These are phyloP conservation scores for Buphagus erythrorhynchus DNA, from an alignment of 2,797 vertebrate genomes.

Conservation along the genomic window DNA sequence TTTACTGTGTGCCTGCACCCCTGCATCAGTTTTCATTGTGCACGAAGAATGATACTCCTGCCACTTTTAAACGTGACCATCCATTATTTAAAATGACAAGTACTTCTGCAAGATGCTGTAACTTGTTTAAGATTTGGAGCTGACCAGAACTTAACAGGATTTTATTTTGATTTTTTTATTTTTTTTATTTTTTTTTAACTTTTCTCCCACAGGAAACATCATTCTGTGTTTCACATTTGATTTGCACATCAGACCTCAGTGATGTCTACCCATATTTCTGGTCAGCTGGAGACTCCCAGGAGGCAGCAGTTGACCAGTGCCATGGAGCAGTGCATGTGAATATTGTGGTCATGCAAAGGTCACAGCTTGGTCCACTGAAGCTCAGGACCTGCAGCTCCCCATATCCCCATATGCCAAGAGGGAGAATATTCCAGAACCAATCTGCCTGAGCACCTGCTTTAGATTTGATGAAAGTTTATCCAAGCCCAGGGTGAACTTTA, in stretches of 20 bases:
- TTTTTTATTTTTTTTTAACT: rapidly evolving
- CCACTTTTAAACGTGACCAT: not conserved
- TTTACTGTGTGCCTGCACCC: not conserved
- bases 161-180: not conserved
- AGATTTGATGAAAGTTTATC: not conserved
- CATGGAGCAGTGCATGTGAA: not conserved
- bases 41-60: not conserved
- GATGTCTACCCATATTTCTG: not conserved
- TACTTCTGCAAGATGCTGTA: not conserved
- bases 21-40: not conserved
- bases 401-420: not conserved
- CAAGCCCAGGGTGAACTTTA: not conserved
- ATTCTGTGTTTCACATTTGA: not conserved
- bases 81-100: not conserved
- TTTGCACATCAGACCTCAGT: not conserved
- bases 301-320: not conserved
- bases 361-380: not conserved
- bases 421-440: not conserved
- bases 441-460: not conserved
- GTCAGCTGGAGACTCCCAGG: not conserved
- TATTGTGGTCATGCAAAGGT: not conserved
- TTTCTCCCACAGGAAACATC: not conserved
- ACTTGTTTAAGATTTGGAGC: constrained; percentile 2
- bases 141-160: not conserved
- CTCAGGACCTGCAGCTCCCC: not conserved